Conservation (phyloP, 2,113 vertebrate species). For the Thomomys bottae region DNA sequence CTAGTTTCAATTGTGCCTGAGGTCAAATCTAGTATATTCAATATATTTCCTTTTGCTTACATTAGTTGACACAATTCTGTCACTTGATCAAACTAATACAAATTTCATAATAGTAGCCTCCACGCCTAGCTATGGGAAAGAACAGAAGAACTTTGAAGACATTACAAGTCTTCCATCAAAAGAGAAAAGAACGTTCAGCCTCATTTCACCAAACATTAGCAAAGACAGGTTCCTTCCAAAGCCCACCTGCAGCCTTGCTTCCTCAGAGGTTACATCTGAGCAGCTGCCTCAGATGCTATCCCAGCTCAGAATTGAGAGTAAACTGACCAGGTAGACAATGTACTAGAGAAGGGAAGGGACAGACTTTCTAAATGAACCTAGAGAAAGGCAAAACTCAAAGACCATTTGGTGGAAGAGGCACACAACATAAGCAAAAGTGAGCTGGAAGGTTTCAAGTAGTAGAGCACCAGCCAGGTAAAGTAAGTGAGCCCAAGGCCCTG, state of each 20-base stretch:
- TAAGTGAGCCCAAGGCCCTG: too few species aligned
- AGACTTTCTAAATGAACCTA: not conserved
- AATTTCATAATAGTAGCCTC: not conserved
- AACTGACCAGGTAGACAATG: not conserved
- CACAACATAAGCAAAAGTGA: not conserved
- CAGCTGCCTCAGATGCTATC: not conserved
- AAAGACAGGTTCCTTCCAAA: not conserved
- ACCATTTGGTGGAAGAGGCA: not conserved
- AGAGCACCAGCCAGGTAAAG: too few species aligned
- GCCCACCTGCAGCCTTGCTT: accelerated
- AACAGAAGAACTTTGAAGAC: not conserved
- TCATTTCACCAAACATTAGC: not conserved
- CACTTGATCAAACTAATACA: not conserved
- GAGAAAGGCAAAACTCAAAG: not conserved
- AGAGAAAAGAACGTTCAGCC: not conserved
- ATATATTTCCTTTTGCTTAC: not conserved
- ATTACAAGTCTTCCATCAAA: not conserved
- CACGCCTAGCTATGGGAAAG: not conserved
- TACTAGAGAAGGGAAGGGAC: not conserved
- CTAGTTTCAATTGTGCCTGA: not conserved
- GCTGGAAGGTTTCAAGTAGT: not conserved
- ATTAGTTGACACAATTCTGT: not conserved
- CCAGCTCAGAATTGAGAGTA: not conserved
- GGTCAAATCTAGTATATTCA: not conserved
- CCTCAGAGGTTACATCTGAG: not conserved